Evolutionary conservation across 2,888 invertebrate genomes (phyloP).

Genomic region (Dynastes tityus): DNA sequence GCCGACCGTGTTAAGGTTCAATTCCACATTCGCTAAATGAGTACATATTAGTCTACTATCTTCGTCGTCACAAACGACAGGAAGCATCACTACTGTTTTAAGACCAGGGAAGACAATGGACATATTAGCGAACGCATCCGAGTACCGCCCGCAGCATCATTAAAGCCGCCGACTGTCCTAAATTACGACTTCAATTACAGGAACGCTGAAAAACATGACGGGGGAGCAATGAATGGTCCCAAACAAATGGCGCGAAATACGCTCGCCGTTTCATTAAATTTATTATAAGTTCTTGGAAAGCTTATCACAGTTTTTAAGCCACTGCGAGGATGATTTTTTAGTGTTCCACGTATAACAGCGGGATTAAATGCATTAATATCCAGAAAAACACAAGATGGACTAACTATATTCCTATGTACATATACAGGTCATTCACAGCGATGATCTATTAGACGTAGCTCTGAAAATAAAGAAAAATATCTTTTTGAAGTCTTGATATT

Average conservation of each 20-base stretch:
- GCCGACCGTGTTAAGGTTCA: conserved; percentile 7
- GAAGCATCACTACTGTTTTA: conserved; percentile 13
- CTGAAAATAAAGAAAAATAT: too few relatives aligned
- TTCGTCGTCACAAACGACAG: conserved; percentile 15
- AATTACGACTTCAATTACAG: conserved; percentile 28
- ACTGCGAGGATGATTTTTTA: too few relatives aligned
- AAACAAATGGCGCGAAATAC: neutral
- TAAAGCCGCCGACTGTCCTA: neutral
- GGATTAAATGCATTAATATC: too few relatives aligned
- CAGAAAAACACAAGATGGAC: too few relatives aligned
- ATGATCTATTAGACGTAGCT: too few relatives aligned
- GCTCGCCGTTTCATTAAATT: neutral
- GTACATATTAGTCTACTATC: conserved; percentile 28
- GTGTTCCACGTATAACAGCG: too few relatives aligned
- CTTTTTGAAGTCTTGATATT: too few relatives aligned
- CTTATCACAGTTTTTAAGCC: too few relatives aligned
- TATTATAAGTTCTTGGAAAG: neutral
- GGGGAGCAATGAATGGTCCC: neutral
- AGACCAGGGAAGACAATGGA: conserved; percentile 28
- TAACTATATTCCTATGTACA: too few relatives aligned
- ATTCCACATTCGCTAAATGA: conserved; percentile 24
- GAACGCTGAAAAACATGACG: neutral
- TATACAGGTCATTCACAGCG: too few relatives aligned
- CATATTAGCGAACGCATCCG: conserved; percentile 5
- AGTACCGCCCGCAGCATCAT: conserved; percentile 3